These are phyloP conservation scores for Phataginus tricuspis DNA, from an alignment of 2,797 vertebrate species.

Conservation along the genomic window DNA sequence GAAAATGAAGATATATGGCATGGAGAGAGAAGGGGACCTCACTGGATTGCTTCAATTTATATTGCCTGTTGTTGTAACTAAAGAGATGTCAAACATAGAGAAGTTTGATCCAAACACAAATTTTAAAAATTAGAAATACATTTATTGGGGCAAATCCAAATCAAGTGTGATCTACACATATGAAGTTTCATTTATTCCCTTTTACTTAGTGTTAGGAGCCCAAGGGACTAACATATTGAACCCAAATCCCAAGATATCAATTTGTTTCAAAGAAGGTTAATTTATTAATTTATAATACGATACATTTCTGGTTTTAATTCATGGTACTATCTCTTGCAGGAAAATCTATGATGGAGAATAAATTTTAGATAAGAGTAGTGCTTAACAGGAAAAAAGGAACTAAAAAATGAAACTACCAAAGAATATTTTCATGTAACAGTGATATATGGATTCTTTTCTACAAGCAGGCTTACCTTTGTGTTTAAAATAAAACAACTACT, in stretches of 20 bases:
- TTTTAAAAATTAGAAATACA: not conserved
- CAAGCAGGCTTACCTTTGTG: not conserved
- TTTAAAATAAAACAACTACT: not conserved
- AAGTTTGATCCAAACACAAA: not conserved
- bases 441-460: not conserved
- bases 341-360: not conserved
- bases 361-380: not conserved
- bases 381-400: not conserved
- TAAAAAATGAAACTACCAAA: not conserved
- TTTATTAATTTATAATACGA: not conserved
- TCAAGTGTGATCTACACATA: not conserved
- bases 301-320: not conserved
- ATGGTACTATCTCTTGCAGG: not conserved
- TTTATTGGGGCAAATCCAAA: not conserved
- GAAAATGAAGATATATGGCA: not conserved
- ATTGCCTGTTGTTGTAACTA: not conserved
- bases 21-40: not conserved
- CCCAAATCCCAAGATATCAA: not conserved
- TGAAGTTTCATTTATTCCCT: not conserved
- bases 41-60: not conserved
- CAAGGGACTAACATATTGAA: not conserved
- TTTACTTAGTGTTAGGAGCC: not conserved
- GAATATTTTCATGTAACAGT: not conserved
- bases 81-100: not conserved
- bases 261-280: not conserved